These are phyloP conservation scores for Parasteatoda lunata DNA, from an alignment of 2,888 invertebrate species.

Conservation along the genomic window DNA sequence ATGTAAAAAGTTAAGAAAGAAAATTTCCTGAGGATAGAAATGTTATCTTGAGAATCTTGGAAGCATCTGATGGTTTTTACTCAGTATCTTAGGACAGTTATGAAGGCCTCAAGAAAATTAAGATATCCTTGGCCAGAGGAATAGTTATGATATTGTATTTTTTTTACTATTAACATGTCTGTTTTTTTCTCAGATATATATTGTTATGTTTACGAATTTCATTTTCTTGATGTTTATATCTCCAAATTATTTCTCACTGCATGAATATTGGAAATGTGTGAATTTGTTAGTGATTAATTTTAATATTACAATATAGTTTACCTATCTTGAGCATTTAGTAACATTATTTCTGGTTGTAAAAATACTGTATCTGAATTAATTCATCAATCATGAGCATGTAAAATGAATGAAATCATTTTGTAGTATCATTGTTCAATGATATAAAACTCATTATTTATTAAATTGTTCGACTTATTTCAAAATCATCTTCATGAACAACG, in stretches of 20 bases:
- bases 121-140: constrained; percentile 44
- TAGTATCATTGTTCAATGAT: no score
- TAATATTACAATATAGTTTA: no score
- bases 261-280: background rate
- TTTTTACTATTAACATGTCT: background rate
- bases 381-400: no score
- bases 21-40: constrained; percentile 56
- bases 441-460: no score
- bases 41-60: constrained; percentile 26
- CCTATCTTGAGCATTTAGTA: no score
- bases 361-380: no score
- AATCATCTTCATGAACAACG: no score
- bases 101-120: constrained; percentile 51
- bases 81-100: constrained; percentile 49
- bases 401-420: no score
- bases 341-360: no score
- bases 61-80: constrained; percentile 61
- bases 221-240: background rate
- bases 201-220: constrained; percentile 2
- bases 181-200: constrained; percentile 5
- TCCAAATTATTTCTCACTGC: background rate
- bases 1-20: constrained; percentile 1
- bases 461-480: no score
- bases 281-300: background rate
- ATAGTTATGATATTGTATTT: constrained; percentile 2